Evolutionary conservation across 2,113 vertebrate species (phyloP), one percentile per base, ranked within the genome.

Genomic region (Oryzias melastigma): DNA sequence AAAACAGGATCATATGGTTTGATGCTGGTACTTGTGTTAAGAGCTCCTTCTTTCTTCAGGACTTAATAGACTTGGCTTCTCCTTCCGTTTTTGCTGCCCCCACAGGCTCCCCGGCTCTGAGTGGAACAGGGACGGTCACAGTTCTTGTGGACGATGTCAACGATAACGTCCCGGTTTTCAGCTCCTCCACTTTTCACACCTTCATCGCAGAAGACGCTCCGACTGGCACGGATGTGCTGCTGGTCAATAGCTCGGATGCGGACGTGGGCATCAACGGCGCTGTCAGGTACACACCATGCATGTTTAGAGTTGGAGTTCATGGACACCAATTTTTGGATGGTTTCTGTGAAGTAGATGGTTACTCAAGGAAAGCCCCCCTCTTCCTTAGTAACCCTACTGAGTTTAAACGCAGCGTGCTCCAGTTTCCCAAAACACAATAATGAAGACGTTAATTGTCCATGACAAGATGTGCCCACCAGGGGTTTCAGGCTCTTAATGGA

Each of bases 81-180:
- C 25, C 25, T 55, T 50, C 5, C 41, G 5, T 22, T 15, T 27
- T 8, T 40, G 7, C 16, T 4, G 22, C 15, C 14, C 57, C 20
- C 24, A 7, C 22, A 98, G 96, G 97, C 52, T 93, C 91, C 69
- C 94, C 94, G 10, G 85, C 93, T 25, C 91, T 98, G 58, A 99
- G 95, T 12, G 96, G 97, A 66, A 98, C 96, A 3, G 95, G 96
- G 18, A 98, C 93, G 0, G 90, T 99, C 22, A 90, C 78, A 4
- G 91, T 98, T 59, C 84, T 90, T n/a, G 94, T 98, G 51, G 93
- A 96, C 54, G 97, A 99, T 47, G 73, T 95, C 75, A 99, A 99
- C 43, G 97, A 99, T 80, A 98, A 98, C 0, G 62, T 94, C 45
- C 97, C 97, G 1, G 65, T 89, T 0, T 99, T 99, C 7, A 90